These are phyloP conservation scores for Drosophila tanythrix DNA, from an alignment of 2,888 invertebrate species.

Conservation along the genomic window DNA sequence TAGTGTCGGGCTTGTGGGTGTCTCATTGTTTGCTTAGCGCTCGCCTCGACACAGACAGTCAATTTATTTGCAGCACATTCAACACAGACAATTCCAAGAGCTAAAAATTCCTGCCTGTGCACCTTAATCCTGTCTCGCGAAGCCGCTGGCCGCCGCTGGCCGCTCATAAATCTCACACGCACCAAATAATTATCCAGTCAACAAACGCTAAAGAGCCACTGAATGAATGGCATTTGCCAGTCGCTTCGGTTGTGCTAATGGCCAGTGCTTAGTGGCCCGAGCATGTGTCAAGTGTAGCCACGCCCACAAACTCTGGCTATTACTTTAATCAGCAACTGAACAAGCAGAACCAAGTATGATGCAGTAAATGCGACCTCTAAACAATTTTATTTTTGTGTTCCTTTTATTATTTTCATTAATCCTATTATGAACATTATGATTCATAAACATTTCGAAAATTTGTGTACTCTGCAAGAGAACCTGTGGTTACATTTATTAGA, in stretches of 20 bases:
- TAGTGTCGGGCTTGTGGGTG: slow-evolving; percentile 51
- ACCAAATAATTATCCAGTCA: slow-evolving; percentile 78
- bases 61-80: slow-evolving; percentile 74
- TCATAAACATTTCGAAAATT: slow-evolving; percentile 6
- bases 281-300: slow-evolving; percentile 9
- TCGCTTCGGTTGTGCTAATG: slow-evolving; percentile 4
- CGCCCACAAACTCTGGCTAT: slow-evolving; percentile 5
- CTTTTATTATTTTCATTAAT: background rate
- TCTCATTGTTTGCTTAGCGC: slow-evolving; percentile 58
- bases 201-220: slow-evolving; percentile 67
- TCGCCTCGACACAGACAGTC: slow-evolving; percentile 60
- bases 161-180: slow-evolving; percentile 74
- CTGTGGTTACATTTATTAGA: slow-evolving; percentile 66
- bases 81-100: slow-evolving; percentile 41
- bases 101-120: slow-evolving; percentile 65
- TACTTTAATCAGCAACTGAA: background rate
- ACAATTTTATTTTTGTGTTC: background rate
- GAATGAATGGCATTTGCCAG: slow-evolving; percentile 40
- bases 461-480: slow-evolving; percentile 6
- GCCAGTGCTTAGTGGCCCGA: slow-evolving; percentile 37
- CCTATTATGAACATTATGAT: background rate
- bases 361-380: background rate
- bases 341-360: background rate
- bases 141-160: slow-evolving; percentile 10
- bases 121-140: slow-evolving; percentile 63